Evolutionary conservation across 2,113 vertebrate genomes (phyloP).

Genomic region (Eurypyga helias): DNA sequence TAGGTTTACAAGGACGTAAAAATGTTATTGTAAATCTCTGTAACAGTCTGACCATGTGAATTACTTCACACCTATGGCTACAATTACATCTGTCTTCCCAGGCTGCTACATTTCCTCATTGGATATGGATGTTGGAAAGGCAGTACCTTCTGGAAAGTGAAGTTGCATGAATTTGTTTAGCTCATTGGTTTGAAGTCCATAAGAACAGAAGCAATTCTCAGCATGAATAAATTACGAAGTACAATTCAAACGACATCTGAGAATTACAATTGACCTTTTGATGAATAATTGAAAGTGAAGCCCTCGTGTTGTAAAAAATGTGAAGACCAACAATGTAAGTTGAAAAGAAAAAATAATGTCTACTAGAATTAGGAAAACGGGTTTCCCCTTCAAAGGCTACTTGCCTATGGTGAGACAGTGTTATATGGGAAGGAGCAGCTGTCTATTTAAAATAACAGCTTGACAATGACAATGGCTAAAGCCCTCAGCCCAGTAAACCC

Average conservation of each 20-base stretch:
- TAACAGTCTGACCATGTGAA: not conserved
- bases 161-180: not conserved
- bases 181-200: not conserved
- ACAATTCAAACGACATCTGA: not conserved
- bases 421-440: not conserved
- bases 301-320: not conserved
- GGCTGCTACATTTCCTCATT: not conserved
- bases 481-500: not conserved
- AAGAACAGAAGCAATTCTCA: not conserved
- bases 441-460: not conserved
- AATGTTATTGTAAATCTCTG: not conserved
- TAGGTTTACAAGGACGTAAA: not conserved
- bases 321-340: not conserved
- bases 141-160: not conserved
- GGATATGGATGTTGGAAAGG: not conserved
- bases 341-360: not conserved
- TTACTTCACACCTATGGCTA: not conserved
- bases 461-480: not conserved
- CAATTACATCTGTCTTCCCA: not conserved
- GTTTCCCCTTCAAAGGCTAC: not conserved
- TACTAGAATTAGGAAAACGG: not conserved
- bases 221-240: not conserved
- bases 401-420: not conserved
- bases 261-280: not conserved
- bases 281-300: not conserved